Base-by-base conservation (phyloP, 2,888 invertebrate species). In the Amiota communis region DNA sequence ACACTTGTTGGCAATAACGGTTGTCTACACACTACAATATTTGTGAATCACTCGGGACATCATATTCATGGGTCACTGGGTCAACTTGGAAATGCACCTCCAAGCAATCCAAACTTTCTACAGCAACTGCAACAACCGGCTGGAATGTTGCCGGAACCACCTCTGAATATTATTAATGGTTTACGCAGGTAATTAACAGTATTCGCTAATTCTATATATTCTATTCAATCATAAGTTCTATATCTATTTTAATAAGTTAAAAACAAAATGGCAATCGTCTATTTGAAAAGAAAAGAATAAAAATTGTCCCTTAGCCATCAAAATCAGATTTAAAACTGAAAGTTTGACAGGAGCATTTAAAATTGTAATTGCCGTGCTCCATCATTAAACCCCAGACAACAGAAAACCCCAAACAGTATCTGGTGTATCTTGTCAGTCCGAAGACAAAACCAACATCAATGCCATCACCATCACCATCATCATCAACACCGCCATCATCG, bases 1-100 rank as follows among this genome's bases (percentile, higher is more conserved):
- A 70, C 85, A 83, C 76, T 83, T 71, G 83, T 79, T 9, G 80
- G 78, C 9, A 80, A 78, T 72, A 80, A 77, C 75, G 88, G 86
- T 78, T 89, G 88, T 76, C 87, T 86, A 68, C 89, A 89, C 64
- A 85, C 88, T 8, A 83, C 89, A 72, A 88, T 89, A 72, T 89
- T 87, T 74, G 73, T 89, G 73, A 89, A 89, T 76, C 77, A 76
- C 9, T 76, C 76, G 23, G 65, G 73, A 17, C 72, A 70, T 1
- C 80, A 79, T 75, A 81, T 78, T 72, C 36, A 36, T 81, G 81
- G n/a, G n/a, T n/a, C 81, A 76, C 81, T 81, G 74, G 80, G 81
- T 74, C 83, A 83, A 70, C 76, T 80, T 79, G 82, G 79, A 77
- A 85, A 77, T 77, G 82, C 84, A 64, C 83, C 85, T 57, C 68